A percentile compares a stretch with the other conserved stretches of the same genome.
phyloP scores from a whole-genome alignment of 2,888 invertebrate species.

The Glyphotaelius pellucidus region DNA sequence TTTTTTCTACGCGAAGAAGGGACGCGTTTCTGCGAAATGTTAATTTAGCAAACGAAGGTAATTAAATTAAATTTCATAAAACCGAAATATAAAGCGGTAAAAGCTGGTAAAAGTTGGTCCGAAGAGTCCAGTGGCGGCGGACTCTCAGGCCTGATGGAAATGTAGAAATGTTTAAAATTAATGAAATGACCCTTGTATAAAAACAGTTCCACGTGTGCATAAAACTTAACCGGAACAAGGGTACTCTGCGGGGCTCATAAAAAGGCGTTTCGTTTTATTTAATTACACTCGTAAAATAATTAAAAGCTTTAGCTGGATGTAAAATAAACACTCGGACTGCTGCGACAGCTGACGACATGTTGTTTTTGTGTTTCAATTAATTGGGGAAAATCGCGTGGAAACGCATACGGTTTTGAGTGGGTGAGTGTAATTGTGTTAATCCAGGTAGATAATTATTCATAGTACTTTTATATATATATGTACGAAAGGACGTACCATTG shows the following conservation, averaged over 20 bases:
- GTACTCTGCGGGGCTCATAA: conserved; percentile 24
- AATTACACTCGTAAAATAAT: conserved; percentile 45
- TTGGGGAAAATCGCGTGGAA: neutral
- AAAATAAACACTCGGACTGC: neutral
- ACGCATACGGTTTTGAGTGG: neutral
- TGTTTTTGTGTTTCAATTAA: conserved; percentile 10
- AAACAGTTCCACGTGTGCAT: conserved; percentile 44
- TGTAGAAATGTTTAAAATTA: conserved; percentile 40
- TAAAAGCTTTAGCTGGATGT: conserved; percentile 30
- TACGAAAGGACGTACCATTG: no score
- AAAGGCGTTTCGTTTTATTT: conserved; percentile 37
- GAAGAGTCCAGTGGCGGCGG: neutral
- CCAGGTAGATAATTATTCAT: no score
- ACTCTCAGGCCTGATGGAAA: neutral
- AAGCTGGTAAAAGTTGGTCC: conserved; percentile 2
- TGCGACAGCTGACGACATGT: neutral
- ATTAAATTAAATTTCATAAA: conserved; percentile 36
- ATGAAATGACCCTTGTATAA: conserved; percentile 50
- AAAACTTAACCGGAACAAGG: conserved; percentile 44
- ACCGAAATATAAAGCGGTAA: conserved; percentile 20
- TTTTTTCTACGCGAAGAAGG: neutral
- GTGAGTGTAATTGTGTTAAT: neutral
- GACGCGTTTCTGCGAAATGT: conserved; percentile 10
- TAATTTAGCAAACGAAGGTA: conserved; percentile 17
- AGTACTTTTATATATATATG: no score